These are phyloP conservation scores for Trematomus loennbergii DNA, from an alignment of 2,113 vertebrate species.

Conservation along the genomic window DNA sequence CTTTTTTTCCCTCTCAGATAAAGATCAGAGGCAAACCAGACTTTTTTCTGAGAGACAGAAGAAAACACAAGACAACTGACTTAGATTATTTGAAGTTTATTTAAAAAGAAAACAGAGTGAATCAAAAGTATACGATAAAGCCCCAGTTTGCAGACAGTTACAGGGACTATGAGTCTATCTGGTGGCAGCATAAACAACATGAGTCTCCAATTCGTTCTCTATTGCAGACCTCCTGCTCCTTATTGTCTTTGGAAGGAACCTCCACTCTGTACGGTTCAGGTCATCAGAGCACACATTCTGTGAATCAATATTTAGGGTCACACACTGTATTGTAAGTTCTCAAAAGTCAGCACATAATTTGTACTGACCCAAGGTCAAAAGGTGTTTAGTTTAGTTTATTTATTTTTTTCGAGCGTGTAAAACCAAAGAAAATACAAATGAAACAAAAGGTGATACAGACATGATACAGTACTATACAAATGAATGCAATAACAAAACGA, in stretches of 20 bases:
- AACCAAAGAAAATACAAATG: too few relatives aligned
- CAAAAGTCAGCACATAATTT: too few relatives aligned
- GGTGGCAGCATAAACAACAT: constrained; percentile 5
- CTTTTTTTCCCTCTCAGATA: background rate
- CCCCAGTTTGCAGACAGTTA: background rate
- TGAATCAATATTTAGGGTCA: background rate
- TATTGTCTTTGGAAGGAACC: background rate
- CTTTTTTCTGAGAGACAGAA: background rate
- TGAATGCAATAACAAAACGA: too few relatives aligned
- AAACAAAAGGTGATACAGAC: too few relatives aligned
- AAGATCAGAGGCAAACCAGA: background rate
- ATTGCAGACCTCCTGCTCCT: background rate
- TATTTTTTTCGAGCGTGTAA: too few relatives aligned
- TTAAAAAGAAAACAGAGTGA: background rate
- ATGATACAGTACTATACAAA: too few relatives aligned
- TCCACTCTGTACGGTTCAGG: constrained; percentile 34
- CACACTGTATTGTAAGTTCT: background rate
- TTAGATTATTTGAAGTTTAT: background rate
- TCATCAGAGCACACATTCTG: background rate
- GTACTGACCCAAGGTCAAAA: too few relatives aligned
- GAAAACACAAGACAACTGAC: too few relatives aligned
- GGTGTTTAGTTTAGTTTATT: too few relatives aligned
- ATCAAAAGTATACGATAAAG: background rate
- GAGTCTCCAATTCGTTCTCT: background rate
- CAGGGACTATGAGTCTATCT: constrained; percentile 1